phyloP scores from a whole-genome alignment of 1,140 invertebrate species.

The Globodera rostochiensis region DNA sequence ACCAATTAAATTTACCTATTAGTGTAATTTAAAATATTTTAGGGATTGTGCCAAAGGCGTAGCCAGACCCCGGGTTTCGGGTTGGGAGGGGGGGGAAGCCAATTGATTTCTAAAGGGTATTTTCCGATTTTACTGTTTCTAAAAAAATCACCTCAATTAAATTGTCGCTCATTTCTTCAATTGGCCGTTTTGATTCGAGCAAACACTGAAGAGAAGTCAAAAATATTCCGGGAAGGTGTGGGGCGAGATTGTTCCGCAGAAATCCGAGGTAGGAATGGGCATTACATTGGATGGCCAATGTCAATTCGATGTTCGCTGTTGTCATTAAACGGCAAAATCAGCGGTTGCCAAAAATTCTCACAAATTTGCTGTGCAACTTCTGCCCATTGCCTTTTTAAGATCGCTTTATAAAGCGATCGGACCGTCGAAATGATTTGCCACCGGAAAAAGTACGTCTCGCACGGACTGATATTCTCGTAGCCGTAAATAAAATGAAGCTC shows the following conservation, averaged over 20 bases:
- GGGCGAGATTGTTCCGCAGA: neutral
- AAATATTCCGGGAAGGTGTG: constrained; percentile 12
- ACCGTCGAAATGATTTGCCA: constrained; percentile 16
- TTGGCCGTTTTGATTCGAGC: constrained; percentile 10
- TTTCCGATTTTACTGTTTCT: neutral
- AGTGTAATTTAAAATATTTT: too few relatives aligned
- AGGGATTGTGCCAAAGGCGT: too few relatives aligned
- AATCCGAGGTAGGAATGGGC: neutral
- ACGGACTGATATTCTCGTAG: neutral
- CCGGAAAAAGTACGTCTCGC: constrained; percentile 5
- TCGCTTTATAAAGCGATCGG: neutral
- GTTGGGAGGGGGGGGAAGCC: too few relatives aligned
- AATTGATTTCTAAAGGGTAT: neutral
- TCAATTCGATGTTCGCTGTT: neutral
- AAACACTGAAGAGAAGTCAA: constrained; percentile 12
- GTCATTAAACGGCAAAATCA: constrained; percentile 4
- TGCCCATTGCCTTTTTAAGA: constrained; percentile 10
- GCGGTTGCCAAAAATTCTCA: neutral
- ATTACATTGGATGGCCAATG: neutral
- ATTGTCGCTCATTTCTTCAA: constrained; percentile 2
- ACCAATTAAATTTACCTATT: too few relatives aligned
- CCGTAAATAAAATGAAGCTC: constrained; percentile 19
- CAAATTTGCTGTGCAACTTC: constrained; percentile 16
- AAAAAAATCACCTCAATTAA: neutral
- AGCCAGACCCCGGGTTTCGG: too few relatives aligned